These are phyloP conservation scores for Atrichornis clamosus DNA, from an alignment of 2,113 vertebrate species.

Conservation along the genomic window DNA sequence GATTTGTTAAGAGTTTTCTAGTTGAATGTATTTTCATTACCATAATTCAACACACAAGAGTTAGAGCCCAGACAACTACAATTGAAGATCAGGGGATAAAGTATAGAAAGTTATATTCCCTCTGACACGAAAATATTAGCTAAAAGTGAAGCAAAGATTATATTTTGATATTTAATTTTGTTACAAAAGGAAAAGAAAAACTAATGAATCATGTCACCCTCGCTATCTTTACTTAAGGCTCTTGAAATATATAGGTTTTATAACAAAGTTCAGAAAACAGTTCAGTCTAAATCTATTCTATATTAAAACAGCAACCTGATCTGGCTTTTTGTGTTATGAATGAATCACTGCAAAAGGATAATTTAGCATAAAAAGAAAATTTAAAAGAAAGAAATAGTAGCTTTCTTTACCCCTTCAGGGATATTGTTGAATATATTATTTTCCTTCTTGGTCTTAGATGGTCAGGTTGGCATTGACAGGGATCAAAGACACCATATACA, in stretches of 20 bases:
- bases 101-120: background rate
- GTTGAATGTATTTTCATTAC: background rate
- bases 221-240: background rate
- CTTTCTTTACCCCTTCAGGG: background rate
- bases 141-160: background rate
- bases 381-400: background rate
- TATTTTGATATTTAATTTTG: background rate
- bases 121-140: background rate
- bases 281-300: background rate
- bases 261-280: background rate
- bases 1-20: background rate
- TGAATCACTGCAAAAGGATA: background rate
- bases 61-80: background rate
- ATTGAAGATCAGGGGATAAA: background rate
- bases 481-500: background rate
- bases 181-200: background rate
- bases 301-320: background rate
- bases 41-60: background rate
- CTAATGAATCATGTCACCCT: background rate
- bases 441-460: background rate
- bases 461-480: background rate
- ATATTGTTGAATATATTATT: background rate
- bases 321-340: background rate
- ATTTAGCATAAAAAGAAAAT: background rate
- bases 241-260: background rate